phyloP scores from a whole-genome alignment of 2,888 invertebrate species.

The Malthinus seriepunctatus region DNA sequence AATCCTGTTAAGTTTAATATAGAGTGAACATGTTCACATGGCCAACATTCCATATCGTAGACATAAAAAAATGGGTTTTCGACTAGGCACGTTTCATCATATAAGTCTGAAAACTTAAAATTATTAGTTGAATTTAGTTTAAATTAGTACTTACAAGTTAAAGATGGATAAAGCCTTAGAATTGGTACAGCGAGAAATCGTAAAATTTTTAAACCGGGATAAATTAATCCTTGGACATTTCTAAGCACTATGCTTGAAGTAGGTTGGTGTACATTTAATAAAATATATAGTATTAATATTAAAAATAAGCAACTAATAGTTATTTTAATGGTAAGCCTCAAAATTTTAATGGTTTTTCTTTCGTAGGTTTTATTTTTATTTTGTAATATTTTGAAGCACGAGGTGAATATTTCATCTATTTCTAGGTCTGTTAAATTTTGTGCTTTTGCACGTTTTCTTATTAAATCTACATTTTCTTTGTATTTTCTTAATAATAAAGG shows the following conservation, averaged over 20 bases:
- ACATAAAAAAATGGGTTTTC: conserved; percentile 84
- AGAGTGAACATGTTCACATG: conserved; percentile 72
- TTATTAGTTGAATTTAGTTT: background rate
- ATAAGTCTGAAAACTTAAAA: conserved; percentile 61
- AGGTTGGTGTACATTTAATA: conserved; percentile 62
- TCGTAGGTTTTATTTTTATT: conserved; percentile 37
- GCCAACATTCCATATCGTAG: conserved; percentile 83
- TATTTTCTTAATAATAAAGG: conserved; percentile 55
- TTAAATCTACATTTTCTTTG: conserved; percentile 60
- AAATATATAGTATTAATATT: conserved; percentile 52
- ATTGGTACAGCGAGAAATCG: conserved; percentile 77
- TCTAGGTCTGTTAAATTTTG: conserved; percentile 65
- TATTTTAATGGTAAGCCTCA: conserved; percentile 32
- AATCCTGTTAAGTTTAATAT: conserved; percentile 69
- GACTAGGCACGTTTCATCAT: conserved; percentile 83
- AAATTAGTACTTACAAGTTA: conserved; percentile 63
- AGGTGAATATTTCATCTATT: conserved; percentile 63
- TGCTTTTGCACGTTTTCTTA: conserved; percentile 62
- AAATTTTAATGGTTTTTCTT: conserved; percentile 18
- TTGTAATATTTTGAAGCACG: conserved; percentile 57
- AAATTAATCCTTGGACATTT: conserved; percentile 78
- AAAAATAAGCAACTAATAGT: conserved; percentile 43
- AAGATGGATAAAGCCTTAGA: conserved; percentile 71
- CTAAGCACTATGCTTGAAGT: conserved; percentile 69
- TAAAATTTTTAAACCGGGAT: conserved; percentile 76